Conservation (phyloP, 1,140 invertebrate genomes). For the Theocolax elegans region DNA sequence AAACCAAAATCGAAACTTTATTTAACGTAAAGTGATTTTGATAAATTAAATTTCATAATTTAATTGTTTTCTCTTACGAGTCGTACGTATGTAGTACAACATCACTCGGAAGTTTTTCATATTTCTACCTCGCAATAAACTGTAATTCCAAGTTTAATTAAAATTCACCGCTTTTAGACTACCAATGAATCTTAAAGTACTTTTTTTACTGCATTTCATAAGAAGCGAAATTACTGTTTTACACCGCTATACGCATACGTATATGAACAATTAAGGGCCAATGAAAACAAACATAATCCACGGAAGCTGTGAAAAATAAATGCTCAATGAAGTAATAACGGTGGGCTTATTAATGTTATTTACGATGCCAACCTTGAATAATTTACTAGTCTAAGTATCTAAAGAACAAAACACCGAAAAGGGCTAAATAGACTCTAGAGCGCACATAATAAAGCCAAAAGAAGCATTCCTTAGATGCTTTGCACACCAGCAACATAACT, state of each 20-base stretch:
- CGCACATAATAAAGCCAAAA: background rate
- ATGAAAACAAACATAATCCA: background rate
- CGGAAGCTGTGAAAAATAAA: too few relatives aligned
- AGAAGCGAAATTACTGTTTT: background rate
- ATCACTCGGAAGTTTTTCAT: constrained; percentile 23
- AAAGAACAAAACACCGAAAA: background rate
- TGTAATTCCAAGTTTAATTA: constrained; percentile 16
- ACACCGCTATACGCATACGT: background rate
- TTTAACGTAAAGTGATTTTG: background rate
- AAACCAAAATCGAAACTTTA: too few relatives aligned
- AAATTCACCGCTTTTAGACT: constrained; percentile 2
- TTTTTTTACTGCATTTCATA: too few relatives aligned
- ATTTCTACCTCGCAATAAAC: background rate
- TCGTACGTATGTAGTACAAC: too few relatives aligned
- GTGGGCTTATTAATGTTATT: too few relatives aligned
- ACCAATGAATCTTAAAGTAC: constrained; percentile 3
- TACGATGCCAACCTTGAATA: too few relatives aligned
- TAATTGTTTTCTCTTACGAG: background rate
- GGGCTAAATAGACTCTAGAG: background rate
- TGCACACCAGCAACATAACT: too few relatives aligned
- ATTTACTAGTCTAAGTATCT: background rate
- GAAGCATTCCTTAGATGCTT: background rate
- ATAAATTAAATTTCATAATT: too few relatives aligned
- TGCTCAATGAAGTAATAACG: too few relatives aligned
- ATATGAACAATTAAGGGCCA: background rate